phyloP scores from a whole-genome alignment of 2,113 vertebrate genomes.

The Bettongia penicillata region DNA sequence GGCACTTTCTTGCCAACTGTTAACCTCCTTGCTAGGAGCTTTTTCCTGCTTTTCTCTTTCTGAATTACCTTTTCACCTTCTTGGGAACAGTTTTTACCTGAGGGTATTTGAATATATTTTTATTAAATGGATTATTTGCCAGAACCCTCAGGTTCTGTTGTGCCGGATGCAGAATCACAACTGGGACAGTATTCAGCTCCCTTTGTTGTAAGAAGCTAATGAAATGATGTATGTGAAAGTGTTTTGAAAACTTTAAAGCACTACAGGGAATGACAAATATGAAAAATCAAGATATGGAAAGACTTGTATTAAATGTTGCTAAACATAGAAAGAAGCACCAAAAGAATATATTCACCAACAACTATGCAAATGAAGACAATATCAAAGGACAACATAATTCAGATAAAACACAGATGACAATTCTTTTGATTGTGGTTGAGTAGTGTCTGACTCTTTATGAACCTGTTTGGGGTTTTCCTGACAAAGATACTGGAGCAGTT shows the following conservation, averaged over 20 bases:
- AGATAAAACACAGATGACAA: neutral
- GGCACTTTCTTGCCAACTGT: neutral
- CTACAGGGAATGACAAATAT: neutral
- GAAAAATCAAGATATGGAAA: neutral
- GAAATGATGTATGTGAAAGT: neutral
- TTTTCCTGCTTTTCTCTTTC: neutral
- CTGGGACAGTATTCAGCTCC: neutral
- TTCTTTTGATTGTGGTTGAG: neutral
- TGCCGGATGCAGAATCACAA: neutral
- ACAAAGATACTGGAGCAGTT: too few relatives aligned
- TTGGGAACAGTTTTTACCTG: neutral
- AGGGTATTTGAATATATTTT: neutral
- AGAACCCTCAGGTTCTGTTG: neutral
- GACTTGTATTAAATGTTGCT: neutral
- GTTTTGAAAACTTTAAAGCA: neutral
- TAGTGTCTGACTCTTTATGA: too few relatives aligned
- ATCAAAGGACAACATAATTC: neutral
- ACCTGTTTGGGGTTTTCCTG: too few relatives aligned
- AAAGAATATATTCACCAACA: neutral
- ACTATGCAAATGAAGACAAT: neutral
- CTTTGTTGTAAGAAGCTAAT: neutral
- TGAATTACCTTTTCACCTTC: neutral
- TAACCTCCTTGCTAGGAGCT: neutral
- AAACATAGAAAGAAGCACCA: neutral
- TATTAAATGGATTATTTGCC: neutral